phyloP scores from a whole-genome alignment of 2,888 invertebrate genomes.

The Drosophila nigritarsus region DNA sequence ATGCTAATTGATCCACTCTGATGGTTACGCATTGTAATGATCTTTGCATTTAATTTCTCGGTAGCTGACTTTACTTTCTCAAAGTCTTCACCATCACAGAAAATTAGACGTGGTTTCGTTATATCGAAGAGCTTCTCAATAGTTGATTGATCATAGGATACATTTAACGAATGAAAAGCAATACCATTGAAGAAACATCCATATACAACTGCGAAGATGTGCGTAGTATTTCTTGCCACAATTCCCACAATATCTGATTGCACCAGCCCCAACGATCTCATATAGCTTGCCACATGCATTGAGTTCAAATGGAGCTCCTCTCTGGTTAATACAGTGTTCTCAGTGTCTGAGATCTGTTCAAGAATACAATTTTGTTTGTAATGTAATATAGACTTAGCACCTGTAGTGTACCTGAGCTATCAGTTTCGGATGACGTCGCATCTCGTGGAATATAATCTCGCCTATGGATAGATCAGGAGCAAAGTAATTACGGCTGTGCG shows the following conservation, averaged over 20 bases:
- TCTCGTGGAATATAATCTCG: slow-evolving; percentile 61
- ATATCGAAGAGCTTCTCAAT: too few relatives aligned
- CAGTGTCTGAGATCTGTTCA: slow-evolving; percentile 65
- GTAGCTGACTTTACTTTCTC: too few relatives aligned
- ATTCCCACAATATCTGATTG: slow-evolving; percentile 77
- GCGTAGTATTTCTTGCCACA: slow-evolving; percentile 71
- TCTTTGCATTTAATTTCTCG: too few relatives aligned
- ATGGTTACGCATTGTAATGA: too few relatives aligned
- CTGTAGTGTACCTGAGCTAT: slow-evolving; percentile 48
- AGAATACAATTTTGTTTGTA: background rate
- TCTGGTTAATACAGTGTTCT: slow-evolving; percentile 56
- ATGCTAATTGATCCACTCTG: too few relatives aligned
- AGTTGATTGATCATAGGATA: too few relatives aligned
- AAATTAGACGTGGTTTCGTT: too few relatives aligned
- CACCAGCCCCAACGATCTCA: slow-evolving; percentile 55
- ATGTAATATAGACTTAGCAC: rapidly evolving
- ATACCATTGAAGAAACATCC: slow-evolving; percentile 76
- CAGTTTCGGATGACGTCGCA: slow-evolving; percentile 61
- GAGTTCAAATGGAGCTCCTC: slow-evolving; percentile 57
- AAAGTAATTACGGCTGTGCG: slow-evolving; percentile 34
- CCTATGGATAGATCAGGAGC: slow-evolving; percentile 65
- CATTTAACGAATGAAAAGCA: too few relatives aligned
- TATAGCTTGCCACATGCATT: slow-evolving; percentile 65
- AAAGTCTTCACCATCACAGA: too few relatives aligned
- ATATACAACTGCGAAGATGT: slow-evolving; percentile 67